These are phyloP conservation scores for Furcula furcula DNA, from an alignment of 2,888 invertebrate genomes.

Conservation along the genomic window DNA sequence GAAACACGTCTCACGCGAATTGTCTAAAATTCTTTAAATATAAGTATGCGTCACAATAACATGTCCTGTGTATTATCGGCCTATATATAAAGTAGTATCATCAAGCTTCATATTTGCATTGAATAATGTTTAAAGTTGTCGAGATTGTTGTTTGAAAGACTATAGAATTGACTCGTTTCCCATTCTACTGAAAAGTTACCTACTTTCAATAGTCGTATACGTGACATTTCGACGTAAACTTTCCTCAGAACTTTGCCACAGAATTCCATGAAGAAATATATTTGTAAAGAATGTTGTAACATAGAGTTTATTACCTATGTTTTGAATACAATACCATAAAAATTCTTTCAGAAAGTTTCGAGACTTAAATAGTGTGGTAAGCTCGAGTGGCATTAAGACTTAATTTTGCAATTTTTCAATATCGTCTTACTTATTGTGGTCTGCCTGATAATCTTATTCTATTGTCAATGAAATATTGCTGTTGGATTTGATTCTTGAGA, in stretches of 20 bases:
- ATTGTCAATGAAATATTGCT: too few relatives aligned
- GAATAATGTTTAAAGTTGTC: constrained; percentile 16
- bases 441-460: too few relatives aligned
- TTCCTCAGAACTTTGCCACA: background rate
- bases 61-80: background rate
- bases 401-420: background rate
- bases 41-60: background rate
- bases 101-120: constrained; percentile 15
- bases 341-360: constrained; percentile 7
- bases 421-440: too few relatives aligned
- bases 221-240: constrained; percentile 1
- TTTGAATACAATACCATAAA: constrained; percentile 7
- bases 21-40: background rate
- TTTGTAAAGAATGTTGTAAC: background rate
- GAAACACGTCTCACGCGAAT: background rate
- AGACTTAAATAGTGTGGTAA: constrained; percentile 1
- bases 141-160: constrained; percentile 7
- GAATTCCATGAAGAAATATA: background rate
- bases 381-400: constrained; percentile 1
- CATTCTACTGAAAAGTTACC: constrained; percentile 6
- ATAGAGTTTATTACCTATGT: constrained; percentile 4
- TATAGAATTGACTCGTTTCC: constrained; percentile 10
- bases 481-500: too few relatives aligned
- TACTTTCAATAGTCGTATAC: constrained; percentile 5
- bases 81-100: constrained; percentile 12